Percentiles rank a stretch among this genome's conserved stretches.
Conservation (phyloP, 2,113 vertebrate genomes). For the Datnioides undecimradiatus region DNA sequence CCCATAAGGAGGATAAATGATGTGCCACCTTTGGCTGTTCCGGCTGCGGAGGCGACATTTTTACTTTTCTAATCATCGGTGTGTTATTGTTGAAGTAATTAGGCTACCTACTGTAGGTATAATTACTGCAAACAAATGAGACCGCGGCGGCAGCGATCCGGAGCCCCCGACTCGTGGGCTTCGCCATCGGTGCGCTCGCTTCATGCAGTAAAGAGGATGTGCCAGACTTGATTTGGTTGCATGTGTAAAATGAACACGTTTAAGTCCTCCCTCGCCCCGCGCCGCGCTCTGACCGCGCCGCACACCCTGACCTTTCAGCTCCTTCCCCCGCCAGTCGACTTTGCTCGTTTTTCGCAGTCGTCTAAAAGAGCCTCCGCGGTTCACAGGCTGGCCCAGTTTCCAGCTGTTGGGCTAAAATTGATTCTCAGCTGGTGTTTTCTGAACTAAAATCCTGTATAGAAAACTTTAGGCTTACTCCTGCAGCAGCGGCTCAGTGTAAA, state of each 20-base stretch:
- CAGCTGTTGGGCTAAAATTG: slow-evolving; percentile 32
- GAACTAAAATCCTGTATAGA: not conserved
- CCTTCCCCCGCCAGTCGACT: slow-evolving; percentile 1
- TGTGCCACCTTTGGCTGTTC: slow-evolving; percentile 34
- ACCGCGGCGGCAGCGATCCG: not conserved
- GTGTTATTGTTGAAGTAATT: slow-evolving; percentile 59
- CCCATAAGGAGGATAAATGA: slow-evolving; percentile 31
- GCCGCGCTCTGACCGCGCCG: not conserved
- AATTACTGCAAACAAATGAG: slow-evolving; percentile 62
- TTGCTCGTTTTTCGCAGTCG: slow-evolving; percentile 1
- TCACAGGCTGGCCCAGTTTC: slow-evolving; percentile 30
- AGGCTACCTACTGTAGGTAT: slow-evolving; percentile 39
- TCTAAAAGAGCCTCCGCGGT: not conserved
- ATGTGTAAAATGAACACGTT: slow-evolving; percentile 12
- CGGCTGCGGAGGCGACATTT: slow-evolving; percentile 21
- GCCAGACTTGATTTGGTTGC: slow-evolving; percentile 10
- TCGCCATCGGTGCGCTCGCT: no score
- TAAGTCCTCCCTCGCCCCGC: not conserved
- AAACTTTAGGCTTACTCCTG: slow-evolving; percentile 1
- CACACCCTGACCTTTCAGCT: not conserved
- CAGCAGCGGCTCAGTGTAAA: not conserved
- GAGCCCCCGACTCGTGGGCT: not conserved
- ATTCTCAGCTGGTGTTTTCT: slow-evolving; percentile 37
- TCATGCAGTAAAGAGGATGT: slow-evolving; percentile 5
- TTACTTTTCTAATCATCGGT: slow-evolving; percentile 42